phyloP scores from a whole-genome alignment of 2,113 vertebrate genomes.

The Thunnus maccoyii region DNA sequence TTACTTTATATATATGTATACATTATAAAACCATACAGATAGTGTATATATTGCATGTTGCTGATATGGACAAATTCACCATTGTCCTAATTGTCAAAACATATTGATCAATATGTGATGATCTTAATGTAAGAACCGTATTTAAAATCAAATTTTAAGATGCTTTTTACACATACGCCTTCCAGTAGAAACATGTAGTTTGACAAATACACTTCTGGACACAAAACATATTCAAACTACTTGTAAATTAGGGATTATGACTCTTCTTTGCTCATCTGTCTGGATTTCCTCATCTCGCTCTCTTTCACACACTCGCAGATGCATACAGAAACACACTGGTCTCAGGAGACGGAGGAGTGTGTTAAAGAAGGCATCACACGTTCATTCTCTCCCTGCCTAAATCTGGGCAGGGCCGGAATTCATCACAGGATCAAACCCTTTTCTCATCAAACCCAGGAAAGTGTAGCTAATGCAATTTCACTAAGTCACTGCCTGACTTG shows the following conservation, averaged over 20 bases:
- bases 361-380: constrained; percentile 75
- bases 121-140: no score
- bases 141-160: no score
- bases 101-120: no score
- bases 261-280: constrained; percentile 22
- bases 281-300: constrained; percentile 43
- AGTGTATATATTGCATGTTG: no score
- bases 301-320: constrained; percentile 41
- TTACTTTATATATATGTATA: no score
- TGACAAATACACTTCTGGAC: constrained; percentile 2
- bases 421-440: constrained; percentile 84
- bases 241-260: constrained; percentile 67
- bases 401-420: constrained; percentile 73
- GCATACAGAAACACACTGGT: constrained; percentile 44
- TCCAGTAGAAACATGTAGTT: no score
- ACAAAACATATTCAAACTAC: constrained; percentile 35
- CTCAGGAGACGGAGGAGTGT: constrained; percentile 60
- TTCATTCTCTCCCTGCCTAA: constrained; percentile 65
- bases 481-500: constrained; percentile 88
- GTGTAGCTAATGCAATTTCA: constrained; percentile 90
- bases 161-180: no score
- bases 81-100: no score
- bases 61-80: no score
- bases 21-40: no score
- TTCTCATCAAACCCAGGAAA: constrained; percentile 87